A percentile compares a stretch with the other conserved stretches of the same genome.
Evolutionary conservation across 2,888 invertebrate species (phyloP).

Genomic region (Spisula subtruncata): DNA sequence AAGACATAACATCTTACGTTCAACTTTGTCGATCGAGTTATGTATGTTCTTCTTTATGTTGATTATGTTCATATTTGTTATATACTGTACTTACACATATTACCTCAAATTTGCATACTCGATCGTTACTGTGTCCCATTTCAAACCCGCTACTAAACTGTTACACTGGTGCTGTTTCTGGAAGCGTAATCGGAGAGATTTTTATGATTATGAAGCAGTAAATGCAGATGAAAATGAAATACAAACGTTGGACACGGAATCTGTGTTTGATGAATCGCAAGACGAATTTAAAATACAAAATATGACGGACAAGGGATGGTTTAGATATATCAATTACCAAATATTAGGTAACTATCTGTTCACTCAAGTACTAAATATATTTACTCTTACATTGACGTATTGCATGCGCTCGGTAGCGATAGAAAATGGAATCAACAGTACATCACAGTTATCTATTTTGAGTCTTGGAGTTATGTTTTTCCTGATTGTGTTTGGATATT

Average conservation of each 20-base stretch:
- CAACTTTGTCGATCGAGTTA: constrained; percentile 13
- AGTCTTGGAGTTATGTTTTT: constrained; percentile 17
- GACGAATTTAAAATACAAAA: not conserved
- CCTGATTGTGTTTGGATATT: not conserved
- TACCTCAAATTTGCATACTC: constrained; percentile 37
- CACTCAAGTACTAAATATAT: constrained; percentile 34
- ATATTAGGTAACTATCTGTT: constrained; percentile 41
- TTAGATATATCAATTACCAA: constrained; percentile 37
- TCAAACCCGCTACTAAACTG: constrained; percentile 22
- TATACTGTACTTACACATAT: constrained; percentile 33
- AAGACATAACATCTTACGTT: constrained; percentile 18
- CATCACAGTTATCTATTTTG: constrained; percentile 21
- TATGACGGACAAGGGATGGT: constrained; percentile 17
- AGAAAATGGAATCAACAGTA: not conserved
- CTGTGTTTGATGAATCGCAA: not conserved
- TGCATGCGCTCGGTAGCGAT: constrained; percentile 7
- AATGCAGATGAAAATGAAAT: not conserved
- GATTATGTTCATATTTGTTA: not conserved
- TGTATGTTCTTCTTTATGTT: constrained; percentile 19
- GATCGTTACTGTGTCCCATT: not conserved
- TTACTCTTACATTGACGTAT: constrained; percentile 19
- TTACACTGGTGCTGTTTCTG: constrained; percentile 21
- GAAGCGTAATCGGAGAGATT: constrained; percentile 37
- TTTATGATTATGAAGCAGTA: constrained; percentile 39
- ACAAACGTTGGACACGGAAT: not conserved